Evolutionary conservation across 2,113 vertebrate species (phyloP).

Genomic region (Microtus pennsylvanicus): DNA sequence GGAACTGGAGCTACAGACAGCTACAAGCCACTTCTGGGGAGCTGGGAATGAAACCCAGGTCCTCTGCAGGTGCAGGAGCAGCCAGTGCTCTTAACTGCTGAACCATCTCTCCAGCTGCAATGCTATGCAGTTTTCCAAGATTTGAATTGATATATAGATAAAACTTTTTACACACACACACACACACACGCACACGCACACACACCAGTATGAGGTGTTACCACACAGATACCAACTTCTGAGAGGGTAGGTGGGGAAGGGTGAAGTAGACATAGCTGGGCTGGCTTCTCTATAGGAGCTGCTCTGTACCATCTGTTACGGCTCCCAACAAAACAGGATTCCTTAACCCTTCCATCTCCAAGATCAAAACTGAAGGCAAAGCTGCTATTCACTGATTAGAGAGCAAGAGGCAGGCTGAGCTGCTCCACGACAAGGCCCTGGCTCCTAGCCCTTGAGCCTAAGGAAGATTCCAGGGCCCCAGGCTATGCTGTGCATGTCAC

Average conservation of each 20-base stretch:
- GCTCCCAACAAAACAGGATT: neutral
- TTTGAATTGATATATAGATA: neutral
- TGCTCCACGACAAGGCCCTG: neutral
- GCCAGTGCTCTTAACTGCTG: neutral
- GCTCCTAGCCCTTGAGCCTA: neutral
- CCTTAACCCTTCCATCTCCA: neutral
- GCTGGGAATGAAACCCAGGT: neutral
- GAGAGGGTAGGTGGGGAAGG: neutral
- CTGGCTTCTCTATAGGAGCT: neutral
- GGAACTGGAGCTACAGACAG: neutral
- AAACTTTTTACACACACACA: neutral
- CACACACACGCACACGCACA: neutral
- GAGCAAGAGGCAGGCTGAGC: neutral
- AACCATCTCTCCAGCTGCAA: neutral
- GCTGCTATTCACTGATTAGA: rapidly evolving
- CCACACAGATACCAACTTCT: neutral
- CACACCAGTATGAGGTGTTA: neutral
- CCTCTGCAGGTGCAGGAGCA: neutral
- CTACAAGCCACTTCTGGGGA: neutral
- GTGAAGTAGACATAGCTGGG: too few relatives aligned
- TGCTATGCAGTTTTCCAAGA: constrained; percentile 18
- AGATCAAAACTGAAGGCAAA: neutral
- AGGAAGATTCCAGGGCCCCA: neutral
- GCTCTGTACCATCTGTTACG: rapidly evolving
- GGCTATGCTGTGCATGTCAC: neutral